Evolutionary conservation across 2,888 invertebrate genomes (phyloP).

Genomic region (Nephrotoma guestfalica): DNA sequence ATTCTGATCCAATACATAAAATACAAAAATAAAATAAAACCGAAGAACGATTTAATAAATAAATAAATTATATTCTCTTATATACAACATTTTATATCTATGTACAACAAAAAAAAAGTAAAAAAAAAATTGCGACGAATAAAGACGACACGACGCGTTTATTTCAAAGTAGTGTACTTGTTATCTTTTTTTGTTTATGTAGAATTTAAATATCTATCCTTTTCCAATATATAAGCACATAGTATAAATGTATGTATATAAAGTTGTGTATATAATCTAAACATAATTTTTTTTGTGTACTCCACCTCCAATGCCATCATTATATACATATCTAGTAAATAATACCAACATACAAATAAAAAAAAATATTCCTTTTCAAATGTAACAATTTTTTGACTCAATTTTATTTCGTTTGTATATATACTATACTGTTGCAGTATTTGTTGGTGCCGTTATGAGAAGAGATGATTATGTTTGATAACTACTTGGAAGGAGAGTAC

Average conservation of each 20-base stretch:
- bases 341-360: slow-evolving; percentile 1
- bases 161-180: not conserved
- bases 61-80: not conserved
- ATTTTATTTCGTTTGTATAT: not conserved
- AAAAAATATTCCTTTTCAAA: not conserved
- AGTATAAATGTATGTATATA: not conserved
- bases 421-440: not conserved
- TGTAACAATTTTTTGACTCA: slow-evolving; percentile 1
- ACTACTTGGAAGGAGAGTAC: not conserved
- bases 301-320: slow-evolving; percentile 1
- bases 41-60: not conserved
- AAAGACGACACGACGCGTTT: not conserved
- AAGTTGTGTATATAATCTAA: not conserved
- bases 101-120: not conserved
- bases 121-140: not conserved
- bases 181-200: not conserved
- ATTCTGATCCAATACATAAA: not conserved
- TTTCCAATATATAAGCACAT: not conserved
- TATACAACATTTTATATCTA: not conserved
- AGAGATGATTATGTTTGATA: not conserved
- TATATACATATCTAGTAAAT: not conserved
- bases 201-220: not conserved
- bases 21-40: too few relatives aligned
- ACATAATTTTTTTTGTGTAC: not conserved
- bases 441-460: not conserved